Evolutionary conservation across 2,797 vertebrate genomes (phyloP), one percentile per base, ranked within the genome.

Genomic region (Tachyglossus aculeatus): DNA sequence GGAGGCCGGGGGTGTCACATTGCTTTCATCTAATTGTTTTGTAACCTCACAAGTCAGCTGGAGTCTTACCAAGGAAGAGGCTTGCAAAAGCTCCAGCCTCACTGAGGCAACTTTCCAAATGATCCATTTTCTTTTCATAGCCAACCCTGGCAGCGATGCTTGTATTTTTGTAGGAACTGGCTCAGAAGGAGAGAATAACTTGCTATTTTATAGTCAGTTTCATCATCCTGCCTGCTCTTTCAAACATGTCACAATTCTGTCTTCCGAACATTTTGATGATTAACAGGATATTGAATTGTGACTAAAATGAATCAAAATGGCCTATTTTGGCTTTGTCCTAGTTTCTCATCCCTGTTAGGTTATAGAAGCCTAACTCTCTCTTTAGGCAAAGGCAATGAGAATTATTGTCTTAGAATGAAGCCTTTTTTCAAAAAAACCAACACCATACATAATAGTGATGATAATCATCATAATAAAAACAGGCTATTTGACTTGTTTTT

Each of bases 181-280:
- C 31, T 70, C 44, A n/a, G 4, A 2, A 56, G 44, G 55, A 74
- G 61, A 70, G 47, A 70, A 6, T 37, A 56, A 55, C 29, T 24
- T 16, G 24, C 13, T 39, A 33, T 40, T 43, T 74, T 45, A 44
- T 54, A 18, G 47, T 9, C 11, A 16, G 5, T 25, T 58, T 44
- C 32, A 29, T 25, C 34, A 43, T 39, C n/a, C 32, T 40, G 3
- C 31, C 44, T 3, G 7, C 33, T 37, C 34, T 15, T 58, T 9
- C 31, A 47, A n/a, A n/a, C 12, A 3, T 18, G 47, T 53, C 13
- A 4, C 12, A 22, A 16, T 36, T 53, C 25, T 60, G 50, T 39
- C 39, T 47, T 11, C 11, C 22, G 16, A 47, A 22, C 5, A 13
- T 54, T 55, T 34, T 13, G n/a, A 25, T 4, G n/a, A n/a, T 50